Conservation (phyloP, 2,888 invertebrate genomes). For the Homarus gammarus region DNA sequence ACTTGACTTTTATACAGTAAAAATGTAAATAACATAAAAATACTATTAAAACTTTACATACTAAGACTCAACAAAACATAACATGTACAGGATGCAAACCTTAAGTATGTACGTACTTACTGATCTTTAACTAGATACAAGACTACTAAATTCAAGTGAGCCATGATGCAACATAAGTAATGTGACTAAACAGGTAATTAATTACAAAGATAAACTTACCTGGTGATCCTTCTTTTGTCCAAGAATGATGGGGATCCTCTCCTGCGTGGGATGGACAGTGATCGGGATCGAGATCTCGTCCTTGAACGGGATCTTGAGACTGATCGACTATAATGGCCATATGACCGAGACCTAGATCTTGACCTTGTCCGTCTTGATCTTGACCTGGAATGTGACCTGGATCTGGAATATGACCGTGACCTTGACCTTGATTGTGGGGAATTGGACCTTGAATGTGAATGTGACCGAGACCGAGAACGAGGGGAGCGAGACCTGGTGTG, state of each 20-base stretch:
- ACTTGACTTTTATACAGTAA: background rate
- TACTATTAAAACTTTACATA: slow-evolving; percentile 18
- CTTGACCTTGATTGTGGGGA: slow-evolving; percentile 48
- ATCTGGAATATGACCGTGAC: slow-evolving; percentile 63
- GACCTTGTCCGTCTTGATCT: slow-evolving; percentile 52
- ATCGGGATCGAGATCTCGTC: slow-evolving; percentile 68
- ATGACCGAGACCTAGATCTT: slow-evolving; percentile 59
- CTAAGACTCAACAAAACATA: slow-evolving; percentile 7
- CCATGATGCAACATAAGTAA: background rate
- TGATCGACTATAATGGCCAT: slow-evolving; percentile 41
- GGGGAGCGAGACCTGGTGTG: slow-evolving; percentile 11
- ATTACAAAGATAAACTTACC: slow-evolving; percentile 37
- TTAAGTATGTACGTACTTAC: background rate
- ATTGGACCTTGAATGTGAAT: slow-evolving; percentile 25
- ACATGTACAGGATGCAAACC: background rate
- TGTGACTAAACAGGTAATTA: background rate
- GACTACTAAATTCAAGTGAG: background rate
- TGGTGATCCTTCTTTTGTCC: slow-evolving; percentile 74
- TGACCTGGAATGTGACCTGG: slow-evolving; percentile 58
- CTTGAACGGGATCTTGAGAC: slow-evolving; percentile 47
- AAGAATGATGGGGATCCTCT: slow-evolving; percentile 75
- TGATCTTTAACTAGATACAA: background rate
- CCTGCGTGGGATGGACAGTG: slow-evolving; percentile 72
- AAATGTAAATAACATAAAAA: slow-evolving; percentile 17
- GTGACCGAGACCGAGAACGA: slow-evolving; percentile 37